Conservation (phyloP, 53 echinoderm and acorn worm genomes). For the Hippasteria phrygiana region DNA sequence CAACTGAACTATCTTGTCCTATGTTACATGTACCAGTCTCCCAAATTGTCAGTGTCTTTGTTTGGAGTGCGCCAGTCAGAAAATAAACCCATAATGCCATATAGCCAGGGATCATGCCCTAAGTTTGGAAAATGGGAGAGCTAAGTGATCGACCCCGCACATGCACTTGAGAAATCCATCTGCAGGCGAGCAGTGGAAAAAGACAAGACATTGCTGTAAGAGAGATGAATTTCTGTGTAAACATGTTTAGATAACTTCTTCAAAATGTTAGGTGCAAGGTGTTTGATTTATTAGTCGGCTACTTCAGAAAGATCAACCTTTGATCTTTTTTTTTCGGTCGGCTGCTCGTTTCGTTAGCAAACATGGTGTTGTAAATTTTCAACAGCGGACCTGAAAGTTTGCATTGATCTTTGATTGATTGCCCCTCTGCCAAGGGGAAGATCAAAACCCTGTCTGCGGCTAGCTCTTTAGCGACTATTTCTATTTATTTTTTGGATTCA, state of each 20-base stretch:
- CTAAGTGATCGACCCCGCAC: neutral
- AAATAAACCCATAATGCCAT: too few species aligned
- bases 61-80: too few species aligned
- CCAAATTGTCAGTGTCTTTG: too few species aligned
- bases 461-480: neutral
- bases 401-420: neutral
- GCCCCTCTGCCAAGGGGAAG: neutral
- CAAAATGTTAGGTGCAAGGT: neutral
- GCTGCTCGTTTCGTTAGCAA: neutral
- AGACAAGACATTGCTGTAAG: neutral
- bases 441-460: neutral
- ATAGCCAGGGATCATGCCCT: too few species aligned
- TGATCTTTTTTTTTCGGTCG: neutral
- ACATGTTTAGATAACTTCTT: constrained; percentile 1
- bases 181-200: neutral
- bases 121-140: too few species aligned
- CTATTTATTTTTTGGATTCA: neutral
- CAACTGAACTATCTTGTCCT: too few species aligned
- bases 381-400: neutral
- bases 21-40: too few species aligned
- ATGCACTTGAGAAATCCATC: neutral
- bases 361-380: neutral
- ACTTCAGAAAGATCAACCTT: constrained; percentile 19
- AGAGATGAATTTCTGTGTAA: neutral
- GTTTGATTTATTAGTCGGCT: neutral